These are phyloP conservation scores for Trisateles emortualis DNA, from an alignment of 2,888 invertebrate species.

Conservation along the genomic window DNA sequence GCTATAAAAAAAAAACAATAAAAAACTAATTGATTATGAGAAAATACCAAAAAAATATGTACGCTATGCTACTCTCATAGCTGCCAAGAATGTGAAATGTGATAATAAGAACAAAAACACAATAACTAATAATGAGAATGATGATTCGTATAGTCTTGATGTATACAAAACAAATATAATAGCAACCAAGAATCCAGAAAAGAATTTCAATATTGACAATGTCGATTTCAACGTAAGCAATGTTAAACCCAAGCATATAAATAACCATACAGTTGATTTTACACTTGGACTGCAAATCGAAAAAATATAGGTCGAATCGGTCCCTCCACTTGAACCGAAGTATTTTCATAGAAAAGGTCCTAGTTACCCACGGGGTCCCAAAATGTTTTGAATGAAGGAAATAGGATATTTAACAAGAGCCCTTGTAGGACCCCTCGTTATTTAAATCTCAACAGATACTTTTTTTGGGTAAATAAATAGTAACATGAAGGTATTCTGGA, in stretches of 20 bases:
- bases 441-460: constrained; percentile 18
- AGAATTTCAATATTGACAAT: not conserved
- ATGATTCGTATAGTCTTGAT: too few relatives aligned
- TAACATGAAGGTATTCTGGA: constrained; percentile 5
- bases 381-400: constrained; percentile 49
- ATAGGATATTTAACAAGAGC: constrained; percentile 53
- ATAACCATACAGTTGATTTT: constrained; percentile 13
- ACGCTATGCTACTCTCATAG: too few relatives aligned
- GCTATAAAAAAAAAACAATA: too few relatives aligned
- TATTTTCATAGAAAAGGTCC: constrained; percentile 30
- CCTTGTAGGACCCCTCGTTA: constrained; percentile 15
- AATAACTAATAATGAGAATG: too few relatives aligned
- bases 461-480: constrained; percentile 10
- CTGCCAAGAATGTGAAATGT: too few relatives aligned
- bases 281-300: constrained; percentile 22
- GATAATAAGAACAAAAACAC: too few relatives aligned
- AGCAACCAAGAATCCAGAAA: not conserved
- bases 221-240: not conserved
- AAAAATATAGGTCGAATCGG: constrained; percentile 20
- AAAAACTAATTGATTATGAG: too few relatives aligned
- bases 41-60: too few relatives aligned
- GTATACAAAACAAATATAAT: not conserved
- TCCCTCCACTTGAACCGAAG: constrained; percentile 10
- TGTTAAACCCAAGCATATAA: not conserved
- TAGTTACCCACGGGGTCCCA: constrained; percentile 18